These are phyloP conservation scores for Henricia sp. DNA, from an alignment of 53 echinoderm and acorn worm species.

Conservation along the genomic window DNA sequence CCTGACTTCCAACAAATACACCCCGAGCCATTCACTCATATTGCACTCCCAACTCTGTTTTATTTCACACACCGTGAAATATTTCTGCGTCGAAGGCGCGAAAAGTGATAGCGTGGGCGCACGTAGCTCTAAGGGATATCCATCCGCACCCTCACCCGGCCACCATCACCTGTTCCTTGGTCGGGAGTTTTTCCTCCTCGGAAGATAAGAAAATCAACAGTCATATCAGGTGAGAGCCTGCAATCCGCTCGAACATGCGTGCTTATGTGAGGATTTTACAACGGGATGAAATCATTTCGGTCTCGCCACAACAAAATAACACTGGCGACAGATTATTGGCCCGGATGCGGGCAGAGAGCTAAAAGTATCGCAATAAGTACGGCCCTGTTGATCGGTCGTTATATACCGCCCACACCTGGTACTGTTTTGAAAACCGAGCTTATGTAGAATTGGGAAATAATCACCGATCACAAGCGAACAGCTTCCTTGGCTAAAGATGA, in stretches of 20 bases:
- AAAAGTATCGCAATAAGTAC: background rate
- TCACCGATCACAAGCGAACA: background rate
- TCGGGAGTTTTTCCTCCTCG: slow-evolving; percentile 8
- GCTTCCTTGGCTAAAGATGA: background rate
- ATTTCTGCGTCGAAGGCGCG: slow-evolving; percentile 38
- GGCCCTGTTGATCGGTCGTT: slow-evolving; percentile 15
- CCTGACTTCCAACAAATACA: background rate
- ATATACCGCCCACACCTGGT: background rate
- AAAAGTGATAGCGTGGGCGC: background rate
- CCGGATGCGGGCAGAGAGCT: background rate
- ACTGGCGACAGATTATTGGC: slow-evolving; percentile 47
- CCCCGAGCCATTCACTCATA: slow-evolving; percentile 5
- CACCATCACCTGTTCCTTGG: slow-evolving; percentile 41
- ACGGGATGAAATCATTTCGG: slow-evolving; percentile 14
- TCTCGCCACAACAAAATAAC: slow-evolving; percentile 52
- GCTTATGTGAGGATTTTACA: background rate
- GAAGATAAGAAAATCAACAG: background rate
- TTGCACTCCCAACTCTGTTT: slow-evolving; percentile 47
- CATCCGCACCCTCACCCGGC: slow-evolving; percentile 18
- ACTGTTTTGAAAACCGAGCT: slow-evolving; percentile 1
- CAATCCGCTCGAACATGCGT: background rate
- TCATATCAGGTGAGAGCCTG: background rate
- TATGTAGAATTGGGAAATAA: background rate
- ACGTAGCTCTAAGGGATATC: slow-evolving; percentile 35
- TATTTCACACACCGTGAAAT: slow-evolving; percentile 57